These are phyloP conservation scores for Pseudomyrmex sp. DNA, from an alignment of 1,140 invertebrate genomes.

Conservation along the genomic window DNA sequence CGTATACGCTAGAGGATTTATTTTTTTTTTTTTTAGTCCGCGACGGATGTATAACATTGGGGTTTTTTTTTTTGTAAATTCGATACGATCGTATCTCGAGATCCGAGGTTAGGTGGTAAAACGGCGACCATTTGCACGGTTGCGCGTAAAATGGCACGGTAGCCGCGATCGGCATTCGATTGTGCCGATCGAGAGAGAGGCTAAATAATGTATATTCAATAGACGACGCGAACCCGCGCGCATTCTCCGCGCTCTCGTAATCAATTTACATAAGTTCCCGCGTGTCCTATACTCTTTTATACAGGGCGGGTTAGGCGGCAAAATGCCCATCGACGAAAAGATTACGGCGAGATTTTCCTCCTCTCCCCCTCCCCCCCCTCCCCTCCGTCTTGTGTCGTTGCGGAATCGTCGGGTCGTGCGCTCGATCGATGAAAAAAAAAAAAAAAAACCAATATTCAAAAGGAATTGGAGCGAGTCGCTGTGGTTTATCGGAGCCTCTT, in stretches of 20 bases:
- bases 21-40: background rate
- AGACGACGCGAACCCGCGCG: background rate
- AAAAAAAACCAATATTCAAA: slow-evolving; percentile 49
- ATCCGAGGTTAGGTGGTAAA: slow-evolving; percentile 12
- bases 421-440: slow-evolving; percentile 1
- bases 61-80: slow-evolving; percentile 21
- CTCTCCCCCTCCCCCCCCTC: no score
- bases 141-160: slow-evolving; percentile 20
- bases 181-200: background rate
- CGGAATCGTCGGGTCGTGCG: slow-evolving; percentile 8
- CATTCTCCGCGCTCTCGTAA: slow-evolving; percentile 2
- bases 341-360: slow-evolving; percentile 12
- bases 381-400: background rate
- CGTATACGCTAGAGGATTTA: background rate
- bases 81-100: background rate
- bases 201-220: slow-evolving; percentile 58
- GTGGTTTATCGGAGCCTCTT: slow-evolving; percentile 61
- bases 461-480: slow-evolving; percentile 63
- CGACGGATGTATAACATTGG: background rate
- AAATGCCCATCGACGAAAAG: slow-evolving; percentile 26
- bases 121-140: background rate
- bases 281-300: slow-evolving; percentile 34
- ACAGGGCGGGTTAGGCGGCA: no score
- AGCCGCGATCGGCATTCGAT: slow-evolving; percentile 42
- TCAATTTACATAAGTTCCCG: slow-evolving; percentile 50